Evolutionary conservation across 2,888 invertebrate species (phyloP), one percentile per base, ranked within the genome.

Genomic region (Pemphredon lugubris): DNA sequence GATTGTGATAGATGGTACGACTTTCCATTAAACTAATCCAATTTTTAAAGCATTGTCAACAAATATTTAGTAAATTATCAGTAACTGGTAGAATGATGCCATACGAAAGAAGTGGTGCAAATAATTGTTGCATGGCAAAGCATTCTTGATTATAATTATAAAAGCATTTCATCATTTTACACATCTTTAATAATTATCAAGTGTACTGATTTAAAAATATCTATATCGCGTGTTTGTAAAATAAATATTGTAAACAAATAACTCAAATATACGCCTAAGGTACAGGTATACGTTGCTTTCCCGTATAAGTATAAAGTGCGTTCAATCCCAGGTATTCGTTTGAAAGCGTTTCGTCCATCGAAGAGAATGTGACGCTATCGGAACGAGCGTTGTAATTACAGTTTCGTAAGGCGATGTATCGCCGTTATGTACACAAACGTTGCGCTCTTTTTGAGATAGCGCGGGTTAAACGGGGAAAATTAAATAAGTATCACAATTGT

Each of bases 151-250:
- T 40, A 26, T 32, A 23, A 40, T 32, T 51, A 58, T 23, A 21
- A 5, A 32, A 59, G 39, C 34, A 51, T 70, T 45, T 59, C 16
- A 59, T 57, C 37, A 30, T 70, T 59, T 64, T 40, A 59, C 40
- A 51, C 50, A 67, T 58, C 39, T 59, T 45, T 40, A 42, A 42
- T 59, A 68, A 61, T 66, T 63, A 73, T 26, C 11, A 40, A 58
- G 37, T 59, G 61, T 55, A 58, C 47, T 48, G 16, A 59, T 20
- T 57, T 39, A 47, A 77, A 50, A 48, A 9, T 66, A 53, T 75
- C 48, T 74, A 34, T 66, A 37, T 58, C 54, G 47, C 30, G 58
- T 55, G 45, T 77, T 73, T 76, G 44, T 76, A 63, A 76, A 54
- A 57, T 61, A 68, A 51, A 73, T 55, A 71, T 65, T 37, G 51